A percentile compares a stretch with the other conserved stretches of the same genome.
Conservation (phyloP, 2,888 invertebrate genomes). For the Plutella xylostella region DNA sequence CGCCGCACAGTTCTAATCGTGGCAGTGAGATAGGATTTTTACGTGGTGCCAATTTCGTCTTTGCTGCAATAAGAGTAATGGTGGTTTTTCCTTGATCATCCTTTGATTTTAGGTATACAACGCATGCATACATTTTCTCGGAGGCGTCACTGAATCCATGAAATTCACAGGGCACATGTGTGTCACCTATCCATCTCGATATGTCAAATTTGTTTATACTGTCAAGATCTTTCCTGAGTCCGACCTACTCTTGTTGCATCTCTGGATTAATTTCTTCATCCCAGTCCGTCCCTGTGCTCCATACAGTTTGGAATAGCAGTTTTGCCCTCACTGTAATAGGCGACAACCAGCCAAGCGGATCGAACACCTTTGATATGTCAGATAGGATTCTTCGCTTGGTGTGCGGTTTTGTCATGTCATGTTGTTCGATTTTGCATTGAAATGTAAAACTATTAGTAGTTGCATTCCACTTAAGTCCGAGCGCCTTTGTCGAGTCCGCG, state of each 20-base stretch:
- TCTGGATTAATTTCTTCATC: conserved; percentile 11
- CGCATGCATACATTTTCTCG: conserved; percentile 17
- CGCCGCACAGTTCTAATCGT: too few species aligned
- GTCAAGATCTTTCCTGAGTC: conserved; percentile 4
- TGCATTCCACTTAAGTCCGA: not conserved
- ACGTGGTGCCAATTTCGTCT: too few species aligned
- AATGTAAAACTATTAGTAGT: not conserved
- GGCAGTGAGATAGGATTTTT: too few species aligned
- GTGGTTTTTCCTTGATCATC: too few species aligned
- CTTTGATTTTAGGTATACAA: conserved; percentile 12
- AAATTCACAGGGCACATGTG: conserved; percentile 11
- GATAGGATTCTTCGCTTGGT: not conserved
- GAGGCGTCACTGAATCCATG: conserved; percentile 19
- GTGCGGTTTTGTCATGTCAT: not conserved
- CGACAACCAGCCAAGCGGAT: not conserved
- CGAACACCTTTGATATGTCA: not conserved
- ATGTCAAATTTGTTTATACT: not conserved
- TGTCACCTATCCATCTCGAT: conserved; percentile 12
- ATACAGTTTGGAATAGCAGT: conserved; percentile 15
- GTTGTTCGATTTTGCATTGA: not conserved
- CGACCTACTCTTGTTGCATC: conserved; percentile 6
- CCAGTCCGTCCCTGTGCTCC: conserved; percentile 14
- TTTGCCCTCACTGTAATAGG: conserved; percentile 12
- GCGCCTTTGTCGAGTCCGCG: not conserved
- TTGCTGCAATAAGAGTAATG: too few species aligned